Base-by-base conservation (phyloP, 2,797 vertebrate species). In the Sparus aurata region DNA sequence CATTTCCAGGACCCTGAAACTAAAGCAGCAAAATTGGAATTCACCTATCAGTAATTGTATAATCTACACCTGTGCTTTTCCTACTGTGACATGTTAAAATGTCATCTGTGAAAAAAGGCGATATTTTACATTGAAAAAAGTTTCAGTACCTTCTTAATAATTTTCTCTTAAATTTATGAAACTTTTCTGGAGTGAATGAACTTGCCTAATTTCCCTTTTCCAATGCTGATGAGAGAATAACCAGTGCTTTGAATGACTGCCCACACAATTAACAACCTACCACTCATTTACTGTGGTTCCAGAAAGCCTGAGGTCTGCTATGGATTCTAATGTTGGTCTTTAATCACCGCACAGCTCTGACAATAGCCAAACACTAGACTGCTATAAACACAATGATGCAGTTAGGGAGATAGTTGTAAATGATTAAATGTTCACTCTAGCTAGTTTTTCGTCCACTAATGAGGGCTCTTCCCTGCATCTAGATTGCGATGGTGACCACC, bases 271-370 rank as follows among this genome's bases (percentile, higher is more conserved):
- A 93, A 81, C 89, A 92, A 64, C 86, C 87, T 89, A 89, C 83
- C 90, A 79, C 83, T 89, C 87, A 91, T 93, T 91, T 88, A 92
- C 78, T 68, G 77, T 41, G 62, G 64, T 83, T 93, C 94, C 92
- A 94, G 91, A 94, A 94, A 92, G 90, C 93, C 91, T 54, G 85
- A 88, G 92, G 93, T 92, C 91, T 91, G 80, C 75, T 85, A 83
- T 62, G 84, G 83, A 91, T 91, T 88, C 67, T 94, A 93, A 95
- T 94, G 92, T 88, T 78, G 87, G 83, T 93, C 84, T 93, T 94
- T 93, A 94, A 93, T 94, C 92, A 94, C 91, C 15, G 62, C 84
- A 87, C 70, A 80, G 87, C 84, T 80, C 80, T 80, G 80, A 87
- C 84, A 79, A 81, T 57, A 86, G 92, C 92, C 91, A 87, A 87